Conservation (phyloP, 2,113 vertebrate genomes). For the Siniperca chuatsi region DNA sequence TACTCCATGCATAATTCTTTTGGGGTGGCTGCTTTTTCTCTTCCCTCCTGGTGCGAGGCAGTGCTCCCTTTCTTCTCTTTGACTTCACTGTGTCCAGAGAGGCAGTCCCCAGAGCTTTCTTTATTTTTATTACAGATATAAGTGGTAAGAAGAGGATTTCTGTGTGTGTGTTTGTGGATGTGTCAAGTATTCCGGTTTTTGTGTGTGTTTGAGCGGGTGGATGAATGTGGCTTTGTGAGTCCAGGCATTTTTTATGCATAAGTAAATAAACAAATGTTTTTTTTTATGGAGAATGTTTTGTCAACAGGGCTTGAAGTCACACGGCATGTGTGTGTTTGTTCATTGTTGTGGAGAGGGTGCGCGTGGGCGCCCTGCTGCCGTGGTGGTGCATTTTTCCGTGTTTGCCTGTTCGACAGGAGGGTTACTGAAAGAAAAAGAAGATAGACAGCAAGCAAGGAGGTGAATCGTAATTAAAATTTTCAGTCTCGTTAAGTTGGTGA, state of each 20-base stretch:
- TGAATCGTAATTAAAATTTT: conserved; percentile 83
- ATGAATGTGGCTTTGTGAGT: conserved; percentile 50
- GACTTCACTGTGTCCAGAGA: conserved; percentile 63
- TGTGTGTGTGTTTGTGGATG: background rate
- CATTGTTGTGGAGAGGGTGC: background rate
- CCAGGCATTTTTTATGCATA: conserved; percentile 12
- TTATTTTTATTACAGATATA: conserved; percentile 48
- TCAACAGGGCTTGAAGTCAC: conserved; percentile 46
- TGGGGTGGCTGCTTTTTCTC: conserved; percentile 43
- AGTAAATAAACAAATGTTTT: conserved; percentile 33
- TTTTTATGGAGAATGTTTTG: conserved; percentile 39
- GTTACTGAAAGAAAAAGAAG: conserved; percentile 28
- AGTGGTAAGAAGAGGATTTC: conserved; percentile 41
- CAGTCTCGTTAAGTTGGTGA: conserved; percentile 82
- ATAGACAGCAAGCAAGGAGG: conserved; percentile 63
- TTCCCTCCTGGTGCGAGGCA: conserved; percentile 48
- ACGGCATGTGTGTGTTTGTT: conserved; percentile 23
- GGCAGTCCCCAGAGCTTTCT: conserved; percentile 70
- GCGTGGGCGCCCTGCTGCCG: conserved; percentile 6
- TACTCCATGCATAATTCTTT: conserved; percentile 75
- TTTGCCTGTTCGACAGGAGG: conserved; percentile 32
- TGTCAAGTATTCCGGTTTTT: conserved; percentile 22
- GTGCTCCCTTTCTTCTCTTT: conserved; percentile 65
- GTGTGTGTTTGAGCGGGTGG: conserved; percentile 17
- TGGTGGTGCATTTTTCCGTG: background rate